A percentile compares a stretch with the other conserved stretches of the same genome.
phyloP scores from a whole-genome alignment of 2,888 invertebrate genomes.

The Polyploca ridens region DNA sequence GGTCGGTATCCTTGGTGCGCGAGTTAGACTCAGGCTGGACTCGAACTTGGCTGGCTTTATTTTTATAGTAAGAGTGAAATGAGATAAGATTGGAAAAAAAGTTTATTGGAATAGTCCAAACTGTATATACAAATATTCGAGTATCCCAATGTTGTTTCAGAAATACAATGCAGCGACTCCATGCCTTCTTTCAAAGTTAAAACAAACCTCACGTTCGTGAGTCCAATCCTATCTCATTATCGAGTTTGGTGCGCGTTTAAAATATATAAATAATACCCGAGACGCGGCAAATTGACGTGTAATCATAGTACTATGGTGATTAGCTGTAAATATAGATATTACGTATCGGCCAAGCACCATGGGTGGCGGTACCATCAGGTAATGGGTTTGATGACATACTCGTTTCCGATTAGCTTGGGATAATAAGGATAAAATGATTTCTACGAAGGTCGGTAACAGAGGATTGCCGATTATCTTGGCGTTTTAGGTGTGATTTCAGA shows the following conservation, averaged over 20 bases:
- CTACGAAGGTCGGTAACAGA: not conserved
- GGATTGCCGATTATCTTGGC: not conserved
- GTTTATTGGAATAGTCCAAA: too few species aligned
- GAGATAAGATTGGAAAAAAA: too few species aligned
- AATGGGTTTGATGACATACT: constrained; percentile 13
- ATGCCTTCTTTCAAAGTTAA: constrained; percentile 37
- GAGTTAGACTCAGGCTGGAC: too few species aligned
- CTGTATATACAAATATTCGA: too few species aligned
- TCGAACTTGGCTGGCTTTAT: too few species aligned
- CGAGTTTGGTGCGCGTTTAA: constrained; percentile 77
- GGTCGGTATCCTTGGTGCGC: too few species aligned
- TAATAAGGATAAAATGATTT: not conserved
- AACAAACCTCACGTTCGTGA: constrained; percentile 61
- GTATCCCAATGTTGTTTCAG: too few species aligned
- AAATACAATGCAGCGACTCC: constrained; percentile 35
- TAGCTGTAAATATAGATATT: constrained; percentile 81
- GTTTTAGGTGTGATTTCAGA: not conserved
- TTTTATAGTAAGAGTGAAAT: too few species aligned
- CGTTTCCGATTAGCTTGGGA: constrained; percentile 2
- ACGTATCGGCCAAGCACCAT: constrained; percentile 36
- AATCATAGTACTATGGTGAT: constrained; percentile 74
- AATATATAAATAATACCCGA: constrained; percentile 78
- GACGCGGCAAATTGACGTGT: constrained; percentile 77
- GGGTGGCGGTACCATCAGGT: constrained; percentile 36
- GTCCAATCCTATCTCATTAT: constrained; percentile 76